phyloP scores from a whole-genome alignment of 2,888 invertebrate species.

The Ceraclea dissimilis region DNA sequence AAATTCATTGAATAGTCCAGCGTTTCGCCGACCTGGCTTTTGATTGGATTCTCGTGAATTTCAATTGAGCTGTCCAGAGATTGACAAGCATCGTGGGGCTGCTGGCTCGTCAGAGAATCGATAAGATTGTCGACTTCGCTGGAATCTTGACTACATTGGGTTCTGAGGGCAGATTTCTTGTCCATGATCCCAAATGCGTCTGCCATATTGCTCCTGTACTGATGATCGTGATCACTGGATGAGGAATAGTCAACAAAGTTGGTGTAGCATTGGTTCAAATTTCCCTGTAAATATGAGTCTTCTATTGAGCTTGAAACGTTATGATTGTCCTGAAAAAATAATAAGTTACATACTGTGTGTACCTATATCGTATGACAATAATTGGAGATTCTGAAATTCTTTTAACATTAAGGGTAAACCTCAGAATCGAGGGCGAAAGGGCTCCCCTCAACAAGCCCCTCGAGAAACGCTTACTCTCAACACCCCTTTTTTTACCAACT shows the following conservation, averaged over 20 bases:
- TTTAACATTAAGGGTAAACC: no score
- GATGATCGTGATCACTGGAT: constrained; percentile 14
- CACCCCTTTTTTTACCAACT: no score
- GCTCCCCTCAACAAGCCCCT: no score
- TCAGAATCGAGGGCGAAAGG: no score
- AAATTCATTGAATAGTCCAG: constrained; percentile 3
- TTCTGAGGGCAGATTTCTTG: neutral
- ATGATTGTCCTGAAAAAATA: constrained; percentile 7
- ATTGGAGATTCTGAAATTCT: no score
- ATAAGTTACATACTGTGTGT: no score
- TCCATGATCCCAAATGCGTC: neutral
- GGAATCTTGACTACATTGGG: neutral
- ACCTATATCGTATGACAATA: no score
- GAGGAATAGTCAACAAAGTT: neutral
- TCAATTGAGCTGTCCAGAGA: neutral
- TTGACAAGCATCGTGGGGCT: neutral
- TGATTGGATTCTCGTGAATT: neutral
- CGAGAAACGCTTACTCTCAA: no score
- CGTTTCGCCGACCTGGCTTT: neutral
- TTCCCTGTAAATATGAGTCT: constrained; percentile 2
- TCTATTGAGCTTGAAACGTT: neutral
- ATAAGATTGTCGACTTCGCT: neutral
- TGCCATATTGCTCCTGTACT: neutral
- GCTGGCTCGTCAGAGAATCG: neutral
- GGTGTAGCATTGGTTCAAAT: neutral